These are phyloP conservation scores for Hylaea fasciaria DNA, from an alignment of 2,888 invertebrate genomes.

Conservation along the genomic window DNA sequence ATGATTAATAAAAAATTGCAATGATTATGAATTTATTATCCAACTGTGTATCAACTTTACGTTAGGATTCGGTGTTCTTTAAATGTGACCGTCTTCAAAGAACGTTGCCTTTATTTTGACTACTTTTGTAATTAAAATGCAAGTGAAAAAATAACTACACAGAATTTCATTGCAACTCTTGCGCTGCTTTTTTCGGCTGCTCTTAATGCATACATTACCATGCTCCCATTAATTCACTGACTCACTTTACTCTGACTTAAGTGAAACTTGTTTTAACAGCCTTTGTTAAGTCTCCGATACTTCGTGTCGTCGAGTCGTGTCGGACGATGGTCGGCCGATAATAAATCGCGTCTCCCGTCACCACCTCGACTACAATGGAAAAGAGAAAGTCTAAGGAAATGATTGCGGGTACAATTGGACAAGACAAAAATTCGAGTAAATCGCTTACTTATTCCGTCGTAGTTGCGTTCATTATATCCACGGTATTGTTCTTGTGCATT, in stretches of 20 bases:
- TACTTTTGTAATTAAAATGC: neutral
- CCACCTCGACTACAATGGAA: conserved; percentile 78
- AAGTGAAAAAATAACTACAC: neutral
- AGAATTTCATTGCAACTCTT: neutral
- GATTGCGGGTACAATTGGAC: conserved; percentile 56
- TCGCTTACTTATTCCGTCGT: conserved; percentile 38
- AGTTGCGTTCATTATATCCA: conserved; percentile 22
- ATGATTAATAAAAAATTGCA: neutral
- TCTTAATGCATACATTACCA: conserved; percentile 33
- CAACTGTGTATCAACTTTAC: no score
- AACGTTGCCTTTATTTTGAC: no score
- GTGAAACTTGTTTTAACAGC: conserved; percentile 54
- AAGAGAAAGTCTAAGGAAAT: conserved; percentile 78
- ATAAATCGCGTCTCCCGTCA: conserved; percentile 71
- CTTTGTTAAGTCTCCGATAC: conserved; percentile 72
- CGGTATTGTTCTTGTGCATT: conserved; percentile 17
- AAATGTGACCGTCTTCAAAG: no score
- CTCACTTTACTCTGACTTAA: conserved; percentile 45
- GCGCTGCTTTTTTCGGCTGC: neutral
- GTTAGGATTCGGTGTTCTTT: no score
- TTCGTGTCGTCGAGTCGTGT: conserved; percentile 64
- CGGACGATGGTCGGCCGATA: conserved; percentile 65
- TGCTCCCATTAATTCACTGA: conserved; percentile 37
- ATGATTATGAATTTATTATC: no score
- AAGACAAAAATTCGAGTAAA: conserved; percentile 59